Evolutionary conservation across 2,888 invertebrate species (phyloP).

Genomic region (Cephus nigrinus): DNA sequence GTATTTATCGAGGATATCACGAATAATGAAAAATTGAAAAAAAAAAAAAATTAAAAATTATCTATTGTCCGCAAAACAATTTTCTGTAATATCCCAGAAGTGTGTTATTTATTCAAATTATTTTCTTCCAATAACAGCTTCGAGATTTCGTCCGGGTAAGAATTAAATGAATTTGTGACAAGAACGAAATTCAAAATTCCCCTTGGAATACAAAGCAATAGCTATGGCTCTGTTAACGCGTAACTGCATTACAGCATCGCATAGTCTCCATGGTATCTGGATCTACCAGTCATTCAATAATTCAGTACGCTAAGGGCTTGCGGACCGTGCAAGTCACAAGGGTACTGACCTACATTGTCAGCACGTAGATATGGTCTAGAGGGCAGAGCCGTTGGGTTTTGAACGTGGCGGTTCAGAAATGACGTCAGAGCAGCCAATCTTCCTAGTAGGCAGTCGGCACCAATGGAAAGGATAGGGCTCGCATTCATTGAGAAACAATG

Average conservation of each 20-base stretch:
- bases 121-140: neutral
- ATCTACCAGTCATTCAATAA: conserved; percentile 44
- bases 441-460: neutral
- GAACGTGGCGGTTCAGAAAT: neutral
- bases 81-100: no score
- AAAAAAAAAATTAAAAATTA: no score
- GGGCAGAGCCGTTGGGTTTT: neutral
- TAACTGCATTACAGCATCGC: neutral
- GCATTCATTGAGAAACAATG: conserved; percentile 39
- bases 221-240: neutral
- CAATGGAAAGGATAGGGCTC: conserved; percentile 25
- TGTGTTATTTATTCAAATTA: no score
- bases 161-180: neutral
- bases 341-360: conserved; percentile 23
- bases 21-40: no score
- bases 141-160: neutral
- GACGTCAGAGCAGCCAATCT: neutral
- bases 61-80: no score
- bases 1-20: no score
- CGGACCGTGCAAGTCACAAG: conserved; percentile 16
- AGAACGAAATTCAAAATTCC: neutral
- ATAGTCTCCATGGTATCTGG: conserved; percentile 29
- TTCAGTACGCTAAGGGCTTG: conserved; percentile 32
- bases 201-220: neutral
- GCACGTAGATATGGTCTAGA: neutral